Base-by-base conservation (phyloP, 2,797 vertebrate species). In the Fringilla coelebs region DNA sequence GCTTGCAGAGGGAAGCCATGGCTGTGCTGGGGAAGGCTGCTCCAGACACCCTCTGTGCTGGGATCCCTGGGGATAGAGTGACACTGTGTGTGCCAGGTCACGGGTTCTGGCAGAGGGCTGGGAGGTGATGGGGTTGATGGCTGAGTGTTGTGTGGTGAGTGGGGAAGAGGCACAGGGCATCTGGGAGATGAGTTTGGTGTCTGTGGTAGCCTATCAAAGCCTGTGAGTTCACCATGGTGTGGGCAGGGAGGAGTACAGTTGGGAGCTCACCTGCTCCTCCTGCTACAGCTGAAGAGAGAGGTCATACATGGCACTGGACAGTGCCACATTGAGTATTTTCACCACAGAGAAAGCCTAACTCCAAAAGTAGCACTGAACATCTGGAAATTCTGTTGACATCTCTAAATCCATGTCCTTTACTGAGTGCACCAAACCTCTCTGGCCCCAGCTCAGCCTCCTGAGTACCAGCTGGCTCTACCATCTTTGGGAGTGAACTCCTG, bases 131-230 rank as follows among this genome's bases (percentile, higher is more conserved):
- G 46, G 32, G 36, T 72, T 77, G 70, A 62, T 49, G 81, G 46
- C 46, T 46, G 55, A 19, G 13, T 1, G 8, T 31, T 40, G 46
- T 52, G 61, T 68, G 58, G 54, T 0, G 0, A 40, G 72, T 1
- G 2, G 45, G 28, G n/a, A 77, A 67, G 57, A 83, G 52, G 40
- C 70, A 38, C 41, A 65, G 18, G 34, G 51, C 22, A 57, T 55
- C 46, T 76, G 38, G 58, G 38, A 79, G 60, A 32, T 49, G 26
- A 61, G 7, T 57, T 40, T 78, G 66, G 12, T 48, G 26, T 61
- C 26, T 29, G 62, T 9, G 36, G 40, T 65, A 32, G 55, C 43
- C 31, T 22, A 4, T 32, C n/a, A 48, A 61, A 62, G 25, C 24
- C 62, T 46, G 2, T n/a, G 43, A 70, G 29, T 66, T 76, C 36